Evolutionary conservation across 2,888 invertebrate genomes (phyloP).

Genomic region (Acleris sparsana): DNA sequence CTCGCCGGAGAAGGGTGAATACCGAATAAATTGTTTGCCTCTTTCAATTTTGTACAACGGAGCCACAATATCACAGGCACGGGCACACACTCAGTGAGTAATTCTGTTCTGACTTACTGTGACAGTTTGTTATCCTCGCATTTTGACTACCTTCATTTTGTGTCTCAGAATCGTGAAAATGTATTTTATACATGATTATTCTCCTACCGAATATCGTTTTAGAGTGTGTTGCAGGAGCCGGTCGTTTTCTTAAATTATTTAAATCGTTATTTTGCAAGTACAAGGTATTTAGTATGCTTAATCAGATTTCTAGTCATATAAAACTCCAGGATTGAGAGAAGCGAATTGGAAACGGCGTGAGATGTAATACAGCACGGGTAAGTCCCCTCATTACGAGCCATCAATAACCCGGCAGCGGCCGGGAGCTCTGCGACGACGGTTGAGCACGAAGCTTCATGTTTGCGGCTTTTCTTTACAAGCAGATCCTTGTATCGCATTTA

Average conservation of each 20-base stretch:
- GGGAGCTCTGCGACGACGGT: constrained; percentile 34
- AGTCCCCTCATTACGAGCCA: constrained; percentile 53
- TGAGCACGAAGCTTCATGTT: constrained; percentile 47
- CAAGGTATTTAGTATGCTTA: no score
- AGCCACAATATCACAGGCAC: constrained; percentile 43
- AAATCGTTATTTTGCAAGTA: no score
- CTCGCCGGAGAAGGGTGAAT: constrained; percentile 57
- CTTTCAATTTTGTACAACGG: constrained; percentile 68
- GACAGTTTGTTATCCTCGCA: constrained; percentile 8
- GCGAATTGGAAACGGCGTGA: constrained; percentile 12
- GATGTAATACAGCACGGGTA: constrained; percentile 41
- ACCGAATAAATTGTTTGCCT: constrained; percentile 76
- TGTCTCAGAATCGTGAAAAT: background rate
- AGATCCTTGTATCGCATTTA: constrained; percentile 52
- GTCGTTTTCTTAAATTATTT: no score
- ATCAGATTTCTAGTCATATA: no score
- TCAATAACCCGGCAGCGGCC: constrained; percentile 50
- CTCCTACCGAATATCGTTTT: no score
- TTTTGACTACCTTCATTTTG: constrained; percentile 3
- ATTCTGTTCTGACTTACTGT: constrained; percentile 16
- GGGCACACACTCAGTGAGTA: constrained; percentile 32
- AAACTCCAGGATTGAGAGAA: no score
- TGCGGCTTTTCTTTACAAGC: constrained; percentile 49
- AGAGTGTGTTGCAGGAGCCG: no score
- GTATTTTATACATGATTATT: no score